Evolutionary conservation across 2,113 vertebrate species (phyloP), one percentile per base, ranked within the genome.

Genomic region (Catharus minimus): DNA sequence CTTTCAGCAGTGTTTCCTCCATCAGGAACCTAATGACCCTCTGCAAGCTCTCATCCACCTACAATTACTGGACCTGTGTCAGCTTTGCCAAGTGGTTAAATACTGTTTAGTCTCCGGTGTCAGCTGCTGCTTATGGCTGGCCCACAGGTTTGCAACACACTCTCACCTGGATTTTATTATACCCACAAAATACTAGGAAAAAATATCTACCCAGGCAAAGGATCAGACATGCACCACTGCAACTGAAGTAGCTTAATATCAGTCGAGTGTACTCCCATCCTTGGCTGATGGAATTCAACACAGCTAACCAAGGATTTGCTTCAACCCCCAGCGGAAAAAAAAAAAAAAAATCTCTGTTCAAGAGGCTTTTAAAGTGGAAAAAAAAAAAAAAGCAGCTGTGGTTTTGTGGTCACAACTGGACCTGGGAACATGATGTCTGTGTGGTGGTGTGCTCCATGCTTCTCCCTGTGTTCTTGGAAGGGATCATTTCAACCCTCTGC

Each of bases 1-100:
- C 87, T 95, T 94, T 96, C 94, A 96, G 89, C 74, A 0, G 58
- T 24, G n/a, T 89, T 96, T 96, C 94, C 94, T 96, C 69, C 91
- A 94, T 95, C 91, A 79, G 82, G 78, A 94, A 73, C 71, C 91
- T 73, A 79, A 91, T 89, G 95, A 93, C 81, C 32, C n/a, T 68
- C 84, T 78, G 69, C 74, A 75, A 68, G 69, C 82, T 87, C 84
- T 85, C 81, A 92, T 85, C 93, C 81, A 87, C 81, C 89, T 87
- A 46, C 68, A 57, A 82, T 89, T 68, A 90, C 41, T 82, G 89
- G 78, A 73, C 84, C 71, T 58, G 23, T 50, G 74, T 30, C n/a
- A 84, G 38, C 50, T 85, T 92, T 93, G 91, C 94, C 93, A 94
- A 96, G 38, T 76, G 89, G 46, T 62, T 76, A 64, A 89, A 92